Evolutionary conservation across 1,140 invertebrate species (phyloP).

Genomic region (Yoshiicerus persimilis): DNA sequence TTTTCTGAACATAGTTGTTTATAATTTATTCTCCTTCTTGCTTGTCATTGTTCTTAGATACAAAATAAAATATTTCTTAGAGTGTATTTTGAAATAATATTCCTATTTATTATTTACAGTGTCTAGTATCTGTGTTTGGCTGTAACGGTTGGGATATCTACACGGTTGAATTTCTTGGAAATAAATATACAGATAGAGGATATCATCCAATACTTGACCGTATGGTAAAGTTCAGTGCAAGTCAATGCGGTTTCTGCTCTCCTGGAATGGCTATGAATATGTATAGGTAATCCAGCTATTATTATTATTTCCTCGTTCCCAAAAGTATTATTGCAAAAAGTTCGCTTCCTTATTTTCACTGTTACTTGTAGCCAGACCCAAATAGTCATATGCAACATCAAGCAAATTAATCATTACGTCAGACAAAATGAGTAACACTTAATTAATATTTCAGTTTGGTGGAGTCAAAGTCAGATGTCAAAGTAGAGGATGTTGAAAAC

Average conservation of each 20-base stretch:
- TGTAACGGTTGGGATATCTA: constrained; percentile 58
- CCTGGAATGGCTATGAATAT: constrained; percentile 59
- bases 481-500: constrained; percentile 52
- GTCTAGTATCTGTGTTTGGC: constrained; percentile 55
- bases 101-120: background rate
- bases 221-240: constrained; percentile 54
- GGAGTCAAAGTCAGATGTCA: constrained; percentile 32
- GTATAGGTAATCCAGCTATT: constrained; percentile 51
- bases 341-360: background rate
- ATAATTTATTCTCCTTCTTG: no score
- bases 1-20: no score
- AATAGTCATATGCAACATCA: no score
- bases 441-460: constrained; percentile 28
- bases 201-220: constrained; percentile 53
- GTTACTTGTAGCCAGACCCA: no score
- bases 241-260: constrained; percentile 59
- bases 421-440: no score
- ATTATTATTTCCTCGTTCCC: no score
- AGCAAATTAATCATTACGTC: no score
- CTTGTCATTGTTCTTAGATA: no score
- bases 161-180: constrained; percentile 58
- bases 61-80: no score
- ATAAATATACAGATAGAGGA: constrained; percentile 52
- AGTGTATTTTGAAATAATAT: background rate
- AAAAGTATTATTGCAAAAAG: no score